Percentiles rank a stretch among this genome's conserved stretches.
Conservation (phyloP, 2,888 invertebrate genomes). For the Thalpophila matura region DNA sequence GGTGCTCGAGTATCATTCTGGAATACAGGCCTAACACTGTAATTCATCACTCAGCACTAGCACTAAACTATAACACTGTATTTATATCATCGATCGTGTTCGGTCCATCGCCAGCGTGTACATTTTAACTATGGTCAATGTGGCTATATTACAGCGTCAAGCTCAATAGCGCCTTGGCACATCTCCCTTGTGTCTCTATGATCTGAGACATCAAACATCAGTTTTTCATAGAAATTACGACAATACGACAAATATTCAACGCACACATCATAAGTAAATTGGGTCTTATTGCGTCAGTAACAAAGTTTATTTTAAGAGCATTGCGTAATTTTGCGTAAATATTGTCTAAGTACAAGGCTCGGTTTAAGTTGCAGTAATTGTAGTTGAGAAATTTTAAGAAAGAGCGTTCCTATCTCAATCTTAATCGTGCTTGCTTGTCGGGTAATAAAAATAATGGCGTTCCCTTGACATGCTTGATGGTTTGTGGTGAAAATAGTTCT, state of each 20-base stretch:
- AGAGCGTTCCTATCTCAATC: conserved; percentile 46
- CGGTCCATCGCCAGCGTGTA: too few species aligned
- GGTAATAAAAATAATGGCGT: conserved; percentile 20
- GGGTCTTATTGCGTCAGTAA: conserved; percentile 27
- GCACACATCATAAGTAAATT: conserved; percentile 32
- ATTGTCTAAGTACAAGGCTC: conserved; percentile 27
- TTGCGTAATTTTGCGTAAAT: conserved; percentile 49
- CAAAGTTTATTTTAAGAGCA: conserved; percentile 30
- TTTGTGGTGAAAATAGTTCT: conserved; percentile 16
- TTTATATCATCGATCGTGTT: too few species aligned
- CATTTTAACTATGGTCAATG: too few species aligned
- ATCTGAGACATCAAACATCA: not conserved
- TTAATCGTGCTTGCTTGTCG: conserved; percentile 19
- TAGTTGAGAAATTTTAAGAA: conserved; percentile 51
- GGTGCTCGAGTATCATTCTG: too few species aligned
- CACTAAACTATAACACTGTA: too few species aligned
- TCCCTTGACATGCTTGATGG: conserved; percentile 52
- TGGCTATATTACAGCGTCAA: too few species aligned
- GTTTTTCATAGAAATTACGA: conserved; percentile 15
- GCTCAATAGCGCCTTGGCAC: too few species aligned
- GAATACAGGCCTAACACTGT: too few species aligned
- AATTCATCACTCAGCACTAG: too few species aligned
- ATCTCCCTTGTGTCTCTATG: too few species aligned
- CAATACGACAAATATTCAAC: conserved; percentile 43
- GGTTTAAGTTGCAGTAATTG: conserved; percentile 51